Conservation (phyloP, 1,140 invertebrate species). For the Luehdorfia chinensis region DNA sequence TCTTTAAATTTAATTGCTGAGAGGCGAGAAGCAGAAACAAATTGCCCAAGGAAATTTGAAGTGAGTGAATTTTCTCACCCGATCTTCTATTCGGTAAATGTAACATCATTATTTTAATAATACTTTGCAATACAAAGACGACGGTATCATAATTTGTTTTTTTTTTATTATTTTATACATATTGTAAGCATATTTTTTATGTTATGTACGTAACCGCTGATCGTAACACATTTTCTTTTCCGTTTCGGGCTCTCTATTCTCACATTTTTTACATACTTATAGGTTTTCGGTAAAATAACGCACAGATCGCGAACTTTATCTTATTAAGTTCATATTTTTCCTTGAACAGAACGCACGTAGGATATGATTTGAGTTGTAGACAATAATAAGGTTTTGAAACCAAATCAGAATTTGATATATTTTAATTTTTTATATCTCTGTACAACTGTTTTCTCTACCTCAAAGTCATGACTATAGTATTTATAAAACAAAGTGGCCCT, state of each 20-base stretch:
- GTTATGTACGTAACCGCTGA: too few species aligned
- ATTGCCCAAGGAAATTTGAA: constrained; percentile 44
- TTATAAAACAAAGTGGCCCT: too few species aligned
- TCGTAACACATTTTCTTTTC: too few species aligned
- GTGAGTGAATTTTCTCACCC: constrained; percentile 28
- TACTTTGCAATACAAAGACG: not conserved
- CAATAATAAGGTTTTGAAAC: constrained; percentile 12
- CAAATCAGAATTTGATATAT: constrained; percentile 6
- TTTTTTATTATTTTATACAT: constrained; percentile 5
- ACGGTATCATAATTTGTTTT: too few species aligned
- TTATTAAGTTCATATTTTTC: constrained; percentile 17
- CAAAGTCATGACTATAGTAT: too few species aligned
- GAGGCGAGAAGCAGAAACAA: constrained; percentile 40
- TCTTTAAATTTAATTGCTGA: constrained; percentile 58
- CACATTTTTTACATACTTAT: constrained; percentile 14
- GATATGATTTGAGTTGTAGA: constrained; percentile 9
- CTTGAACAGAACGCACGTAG: constrained; percentile 7
- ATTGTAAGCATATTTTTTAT: not conserved
- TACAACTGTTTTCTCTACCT: too few species aligned
- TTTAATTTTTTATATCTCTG: not conserved
- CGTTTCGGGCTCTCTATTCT: too few species aligned
- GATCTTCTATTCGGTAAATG: constrained; percentile 20
- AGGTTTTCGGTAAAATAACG: constrained; percentile 11
- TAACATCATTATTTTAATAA: constrained; percentile 14
- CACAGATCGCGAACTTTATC: constrained; percentile 5